Conservation (phyloP, 1,140 invertebrate genomes). For the Schmidtea mediterranea region DNA sequence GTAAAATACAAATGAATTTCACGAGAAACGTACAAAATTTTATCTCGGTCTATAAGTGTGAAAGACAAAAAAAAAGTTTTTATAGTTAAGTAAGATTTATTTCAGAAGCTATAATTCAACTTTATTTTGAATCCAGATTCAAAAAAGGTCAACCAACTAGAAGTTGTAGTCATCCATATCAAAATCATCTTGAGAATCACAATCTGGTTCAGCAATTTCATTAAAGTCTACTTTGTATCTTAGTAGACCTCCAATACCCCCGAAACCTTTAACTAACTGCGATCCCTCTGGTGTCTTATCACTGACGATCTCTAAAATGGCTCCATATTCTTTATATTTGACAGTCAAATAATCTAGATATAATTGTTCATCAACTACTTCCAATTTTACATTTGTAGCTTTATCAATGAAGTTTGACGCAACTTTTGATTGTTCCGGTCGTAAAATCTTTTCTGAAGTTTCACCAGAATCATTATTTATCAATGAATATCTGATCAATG, state of each 20-base stretch:
- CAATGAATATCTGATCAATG: slow-evolving; percentile 69
- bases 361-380: slow-evolving; percentile 78
- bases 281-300: slow-evolving; percentile 97
- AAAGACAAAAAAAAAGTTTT: too few relatives aligned
- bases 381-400: slow-evolving; percentile 90
- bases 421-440: slow-evolving; percentile 89
- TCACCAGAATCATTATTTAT: slow-evolving; percentile 53
- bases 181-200: slow-evolving; percentile 45
- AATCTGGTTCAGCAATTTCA: slow-evolving; percentile 54
- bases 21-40: too few relatives aligned
- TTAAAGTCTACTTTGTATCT: slow-evolving; percentile 97
- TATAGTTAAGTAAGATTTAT: too few relatives aligned
- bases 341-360: slow-evolving; percentile 95
- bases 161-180: slow-evolving; percentile 41
- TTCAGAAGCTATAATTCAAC: too few relatives aligned
- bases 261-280: slow-evolving; percentile 93
- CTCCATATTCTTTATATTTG: slow-evolving; percentile 92
- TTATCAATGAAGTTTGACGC: too few relatives aligned
- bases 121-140: too few relatives aligned
- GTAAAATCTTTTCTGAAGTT: slow-evolving; percentile 46
- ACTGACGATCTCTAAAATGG: slow-evolving; percentile 91
- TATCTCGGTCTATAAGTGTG: too few relatives aligned
- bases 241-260: slow-evolving; percentile 90
- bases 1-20: too few relatives aligned
- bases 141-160: too few relatives aligned